A percentile compares a stretch with the other conserved stretches of the same genome.
phyloP scores from a whole-genome alignment of 1,140 invertebrate genomes.

The Procambarus virginalis region DNA sequence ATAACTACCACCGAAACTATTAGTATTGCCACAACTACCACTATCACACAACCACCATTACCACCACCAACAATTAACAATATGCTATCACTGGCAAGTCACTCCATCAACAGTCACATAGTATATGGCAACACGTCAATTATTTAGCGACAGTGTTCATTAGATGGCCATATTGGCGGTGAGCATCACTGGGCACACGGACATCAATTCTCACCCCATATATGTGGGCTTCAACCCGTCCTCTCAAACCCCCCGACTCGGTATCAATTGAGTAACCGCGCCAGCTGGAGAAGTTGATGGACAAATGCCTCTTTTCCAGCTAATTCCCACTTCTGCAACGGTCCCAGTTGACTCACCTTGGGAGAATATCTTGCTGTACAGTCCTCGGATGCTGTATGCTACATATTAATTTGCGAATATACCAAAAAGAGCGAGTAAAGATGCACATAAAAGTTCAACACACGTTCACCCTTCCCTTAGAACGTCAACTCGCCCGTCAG shows the following conservation, averaged over 20 bases:
- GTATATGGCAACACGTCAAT: conserved; percentile 25
- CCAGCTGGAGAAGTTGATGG: neutral
- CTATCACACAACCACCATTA: too few species aligned
- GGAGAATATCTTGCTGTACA: conserved; percentile 14
- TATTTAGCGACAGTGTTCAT: conserved; percentile 1
- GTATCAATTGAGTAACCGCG: neutral
- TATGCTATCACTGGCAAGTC: too few species aligned
- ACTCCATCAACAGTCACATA: too few species aligned
- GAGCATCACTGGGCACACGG: neutral
- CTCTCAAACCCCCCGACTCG: neutral
- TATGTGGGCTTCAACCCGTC: conserved; percentile 27
- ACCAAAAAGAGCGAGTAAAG: conserved; percentile 16
- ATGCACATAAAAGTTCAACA: conserved; percentile 35
- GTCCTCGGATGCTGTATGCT: conserved; percentile 32
- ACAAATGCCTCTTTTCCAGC: neutral
- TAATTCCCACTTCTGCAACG: neutral
- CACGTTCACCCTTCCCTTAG: conserved; percentile 36
- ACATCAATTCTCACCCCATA: conserved; percentile 34
- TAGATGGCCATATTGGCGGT: conserved; percentile 15
- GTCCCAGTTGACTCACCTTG: conserved; percentile 27
- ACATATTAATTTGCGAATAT: conserved; percentile 13
- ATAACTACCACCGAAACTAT: neutral
- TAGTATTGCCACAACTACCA: too few species aligned
- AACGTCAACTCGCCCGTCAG: conserved; percentile 37
- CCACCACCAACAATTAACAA: too few species aligned